Base-by-base conservation (phyloP, 2,113 vertebrate species). In the Erpornis zantholeuca region DNA sequence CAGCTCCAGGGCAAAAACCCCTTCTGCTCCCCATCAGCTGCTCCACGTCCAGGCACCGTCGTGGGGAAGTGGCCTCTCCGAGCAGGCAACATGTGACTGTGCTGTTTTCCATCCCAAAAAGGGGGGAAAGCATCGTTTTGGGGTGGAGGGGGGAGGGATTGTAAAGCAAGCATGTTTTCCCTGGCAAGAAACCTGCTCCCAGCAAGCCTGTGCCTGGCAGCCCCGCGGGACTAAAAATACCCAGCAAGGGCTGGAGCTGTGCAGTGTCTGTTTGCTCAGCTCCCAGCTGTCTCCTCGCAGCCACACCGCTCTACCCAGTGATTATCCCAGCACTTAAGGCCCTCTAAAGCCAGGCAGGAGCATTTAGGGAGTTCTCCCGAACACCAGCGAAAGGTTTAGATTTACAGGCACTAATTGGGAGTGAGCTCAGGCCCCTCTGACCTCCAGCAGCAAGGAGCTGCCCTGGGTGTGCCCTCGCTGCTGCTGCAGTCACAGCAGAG, bases 221-320 rank as follows among this genome's bases (percentile, higher is more conserved):
- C 84, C 93, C 91, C 16, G 2, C 0, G 6, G 78, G 73, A 50
- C 95, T 97, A 96, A 96, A 97, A 97, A 97, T 96, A 97, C 84
- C 89, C 66, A 69, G 84, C 53, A 82, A 80, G 85, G 89, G 59
- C 82, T 94, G 13, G 84, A 85, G 87, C 91, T 69, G 88, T 14
- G 2, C 87, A 23, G 54, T 69, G 90, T 29, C 77, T 92, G 89
- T 66, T 92, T 95, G 61, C 95, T 71, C 91, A 79, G 91, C 87
- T 94, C 82, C 78, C 93, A 95, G 96, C 95, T 93, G 93, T 61
- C 91, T 95, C 84, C 87, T 88, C 3, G 1, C 29, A 71, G 76
- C 78, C 69, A 71, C 31, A 3, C 33, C 36, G 56, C 83, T 85
- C 87, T 87, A 65, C 73, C 93, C 66, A 1, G 7, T 75, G 72